Evolutionary conservation across 2,888 invertebrate species (phyloP).

Genomic region (Drosophila trichaetosa): DNA sequence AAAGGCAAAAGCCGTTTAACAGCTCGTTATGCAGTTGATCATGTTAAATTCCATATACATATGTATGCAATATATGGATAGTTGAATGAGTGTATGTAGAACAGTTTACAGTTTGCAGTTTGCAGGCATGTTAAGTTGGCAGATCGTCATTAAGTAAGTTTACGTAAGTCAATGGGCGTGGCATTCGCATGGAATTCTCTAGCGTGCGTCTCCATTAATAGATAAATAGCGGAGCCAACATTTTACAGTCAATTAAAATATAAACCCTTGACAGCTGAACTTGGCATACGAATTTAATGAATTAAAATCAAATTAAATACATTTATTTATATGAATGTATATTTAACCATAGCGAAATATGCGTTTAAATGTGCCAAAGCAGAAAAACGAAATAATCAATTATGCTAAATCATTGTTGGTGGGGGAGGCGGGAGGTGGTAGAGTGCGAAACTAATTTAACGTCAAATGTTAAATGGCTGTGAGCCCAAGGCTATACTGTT

Average conservation of each 20-base stretch:
- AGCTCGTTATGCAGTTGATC: slow-evolving; percentile 51
- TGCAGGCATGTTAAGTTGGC: slow-evolving; percentile 25
- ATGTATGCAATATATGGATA: slow-evolving; percentile 1
- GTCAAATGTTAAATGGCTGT: slow-evolving; percentile 33
- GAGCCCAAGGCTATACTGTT: slow-evolving; percentile 37
- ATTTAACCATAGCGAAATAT: slow-evolving; percentile 28
- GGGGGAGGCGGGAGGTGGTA: not conserved
- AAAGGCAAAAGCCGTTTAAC: slow-evolving; percentile 53
- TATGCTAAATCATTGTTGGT: slow-evolving; percentile 33
- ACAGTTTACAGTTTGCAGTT: slow-evolving; percentile 18
- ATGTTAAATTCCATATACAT: slow-evolving; percentile 33
- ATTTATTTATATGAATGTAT: not conserved
- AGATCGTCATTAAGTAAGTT: slow-evolving; percentile 4
- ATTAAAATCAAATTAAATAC: slow-evolving; percentile 28
- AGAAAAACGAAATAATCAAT: slow-evolving; percentile 40
- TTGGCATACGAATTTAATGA: slow-evolving; percentile 23
- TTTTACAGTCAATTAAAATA: slow-evolving; percentile 41
- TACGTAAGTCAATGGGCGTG: slow-evolving; percentile 27
- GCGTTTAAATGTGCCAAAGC: slow-evolving; percentile 37
- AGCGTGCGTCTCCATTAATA: slow-evolving; percentile 37
- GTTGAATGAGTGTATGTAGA: slow-evolving; percentile 8
- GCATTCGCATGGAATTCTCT: slow-evolving; percentile 18
- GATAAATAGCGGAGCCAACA: slow-evolving; percentile 45
- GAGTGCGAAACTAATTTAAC: slow-evolving; percentile 14
- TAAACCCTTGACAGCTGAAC: slow-evolving; percentile 11